Conservation (phyloP, 2,888 invertebrate genomes). For the Diabrotica balteata region DNA sequence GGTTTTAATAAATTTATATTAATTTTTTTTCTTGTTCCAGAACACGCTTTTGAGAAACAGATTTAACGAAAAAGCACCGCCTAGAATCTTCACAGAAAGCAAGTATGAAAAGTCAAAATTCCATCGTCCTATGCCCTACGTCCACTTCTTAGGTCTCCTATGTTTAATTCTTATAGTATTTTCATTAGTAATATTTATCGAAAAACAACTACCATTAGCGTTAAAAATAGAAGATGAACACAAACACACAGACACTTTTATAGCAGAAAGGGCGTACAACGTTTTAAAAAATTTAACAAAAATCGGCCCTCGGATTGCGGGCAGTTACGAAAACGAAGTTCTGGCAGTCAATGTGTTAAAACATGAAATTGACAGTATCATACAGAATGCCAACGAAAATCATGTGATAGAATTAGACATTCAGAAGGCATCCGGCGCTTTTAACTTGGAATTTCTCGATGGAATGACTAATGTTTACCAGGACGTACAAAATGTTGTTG, state of each 20-base stretch:
- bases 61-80: constrained; percentile 28
- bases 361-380: constrained; percentile 51
- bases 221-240: constrained; percentile 59
- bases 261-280: constrained; percentile 71
- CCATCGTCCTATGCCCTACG: constrained; percentile 59
- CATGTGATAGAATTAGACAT: constrained; percentile 65
- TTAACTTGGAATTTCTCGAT: constrained; percentile 73
- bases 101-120: constrained; percentile 46
- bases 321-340: constrained; percentile 74
- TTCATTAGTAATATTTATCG: constrained; percentile 64
- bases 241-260: constrained; percentile 62
- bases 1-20: too few relatives aligned
- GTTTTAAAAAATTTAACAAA: constrained; percentile 70
- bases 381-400: constrained; percentile 59
- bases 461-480: constrained; percentile 77
- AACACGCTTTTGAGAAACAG: constrained; percentile 15
- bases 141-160: constrained; percentile 63
- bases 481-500: constrained; percentile 73
- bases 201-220: constrained; percentile 68
- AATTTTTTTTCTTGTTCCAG: constrained; percentile 9
- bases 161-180: constrained; percentile 64
- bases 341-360: constrained; percentile 63
- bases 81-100: constrained; percentile 30
- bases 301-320: constrained; percentile 70
- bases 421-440: constrained; percentile 72